Conservation (phyloP, 2,113 vertebrate species). For the Malurus elegans region DNA sequence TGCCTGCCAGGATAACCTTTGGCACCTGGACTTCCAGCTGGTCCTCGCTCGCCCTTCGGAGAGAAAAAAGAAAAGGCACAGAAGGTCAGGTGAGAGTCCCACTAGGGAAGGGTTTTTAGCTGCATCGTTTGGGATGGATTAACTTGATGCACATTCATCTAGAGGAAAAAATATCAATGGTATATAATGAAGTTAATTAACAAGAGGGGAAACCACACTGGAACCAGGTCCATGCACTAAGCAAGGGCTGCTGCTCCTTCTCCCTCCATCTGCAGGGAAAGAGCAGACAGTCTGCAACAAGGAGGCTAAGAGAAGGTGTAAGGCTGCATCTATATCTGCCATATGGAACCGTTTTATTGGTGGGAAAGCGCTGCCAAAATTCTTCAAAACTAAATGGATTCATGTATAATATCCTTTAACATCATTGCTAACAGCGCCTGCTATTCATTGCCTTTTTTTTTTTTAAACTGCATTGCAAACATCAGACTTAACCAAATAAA, state of each 20-base stretch:
- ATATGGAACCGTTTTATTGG: constrained; percentile 76
- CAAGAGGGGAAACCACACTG: not conserved
- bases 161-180: not conserved
- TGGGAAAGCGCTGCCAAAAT: constrained; percentile 70
- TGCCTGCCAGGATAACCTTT: constrained; percentile 99
- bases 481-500: constrained; percentile 56
- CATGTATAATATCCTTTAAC: constrained; percentile 81
- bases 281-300: constrained; percentile 48
- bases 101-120: not conserved
- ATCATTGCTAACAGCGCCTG: constrained; percentile 67
- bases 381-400: constrained; percentile 67
- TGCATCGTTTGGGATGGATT: not conserved
- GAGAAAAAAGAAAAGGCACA: constrained; percentile 34
- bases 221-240: not conserved
- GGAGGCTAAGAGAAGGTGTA: constrained; percentile 51
- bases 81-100: not conserved
- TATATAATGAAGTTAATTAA: not conserved
- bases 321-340: constrained; percentile 67
- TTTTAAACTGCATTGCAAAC: not conserved
- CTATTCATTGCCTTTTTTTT: constrained; percentile 71
- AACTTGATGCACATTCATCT: not conserved
- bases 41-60: constrained; percentile 88
- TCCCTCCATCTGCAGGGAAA: not conserved
- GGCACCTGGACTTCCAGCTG: constrained; percentile 92
- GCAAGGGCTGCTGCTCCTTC: not conserved